Evolutionary conservation across 2,888 invertebrate genomes (phyloP).

Genomic region (Subacronicta megacephala): DNA sequence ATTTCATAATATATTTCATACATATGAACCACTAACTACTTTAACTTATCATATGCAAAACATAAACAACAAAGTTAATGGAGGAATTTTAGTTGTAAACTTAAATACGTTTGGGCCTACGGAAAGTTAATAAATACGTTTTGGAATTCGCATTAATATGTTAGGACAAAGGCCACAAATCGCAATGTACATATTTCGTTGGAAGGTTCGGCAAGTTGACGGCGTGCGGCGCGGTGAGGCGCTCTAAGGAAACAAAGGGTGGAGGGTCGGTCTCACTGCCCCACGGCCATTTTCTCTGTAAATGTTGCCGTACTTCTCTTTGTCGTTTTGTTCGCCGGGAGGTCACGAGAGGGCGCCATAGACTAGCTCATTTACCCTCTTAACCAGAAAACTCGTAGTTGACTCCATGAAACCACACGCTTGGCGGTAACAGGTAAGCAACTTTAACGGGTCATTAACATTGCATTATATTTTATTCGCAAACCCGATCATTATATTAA

Average conservation of each 20-base stretch:
- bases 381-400: conserved; percentile 72
- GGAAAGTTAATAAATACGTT: conserved; percentile 66
- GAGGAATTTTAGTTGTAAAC: conserved; percentile 38
- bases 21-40: conserved; percentile 35
- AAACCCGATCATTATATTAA: conserved; percentile 70
- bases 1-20: conserved; percentile 39
- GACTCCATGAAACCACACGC: conserved; percentile 77
- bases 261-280: conserved; percentile 75
- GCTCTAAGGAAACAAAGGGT: conserved; percentile 82
- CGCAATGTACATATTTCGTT: conserved; percentile 61
- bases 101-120: conserved; percentile 32
- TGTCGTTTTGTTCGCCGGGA: conserved; percentile 78
- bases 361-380: conserved; percentile 79
- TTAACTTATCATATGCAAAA: conserved; percentile 29
- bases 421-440: conserved; percentile 73
- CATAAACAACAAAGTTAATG: conserved; percentile 42
- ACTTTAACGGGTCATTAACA: conserved; percentile 82
- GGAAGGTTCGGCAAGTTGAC: conserved; percentile 67
- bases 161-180: conserved; percentile 63
- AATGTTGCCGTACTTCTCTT: conserved; percentile 79
- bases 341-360: conserved; percentile 77
- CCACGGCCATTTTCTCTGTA: conserved; percentile 83
- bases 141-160: conserved; percentile 69
- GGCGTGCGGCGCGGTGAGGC: conserved; percentile 63
- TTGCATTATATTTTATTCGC: conserved; percentile 74